Conservation (phyloP, 2,113 vertebrate genomes). For the Myanophis thanlyinensis region DNA sequence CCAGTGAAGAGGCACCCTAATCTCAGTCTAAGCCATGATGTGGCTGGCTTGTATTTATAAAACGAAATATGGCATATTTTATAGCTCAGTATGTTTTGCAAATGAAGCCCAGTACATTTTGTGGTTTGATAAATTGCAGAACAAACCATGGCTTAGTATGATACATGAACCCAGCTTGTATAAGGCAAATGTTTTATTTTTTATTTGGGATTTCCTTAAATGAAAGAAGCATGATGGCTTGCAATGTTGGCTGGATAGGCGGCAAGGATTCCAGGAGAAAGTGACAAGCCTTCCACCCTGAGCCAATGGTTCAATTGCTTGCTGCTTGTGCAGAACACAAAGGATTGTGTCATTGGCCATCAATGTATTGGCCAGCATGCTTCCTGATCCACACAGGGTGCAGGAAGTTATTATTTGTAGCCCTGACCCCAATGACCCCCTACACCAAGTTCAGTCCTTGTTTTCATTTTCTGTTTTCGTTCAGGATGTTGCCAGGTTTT, state of each 20-base stretch:
- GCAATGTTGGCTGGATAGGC: not conserved
- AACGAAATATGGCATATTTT: not conserved
- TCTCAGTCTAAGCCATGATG: not conserved
- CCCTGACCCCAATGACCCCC: constrained; percentile 11
- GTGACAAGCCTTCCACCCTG: not conserved
- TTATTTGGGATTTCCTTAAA: not conserved
- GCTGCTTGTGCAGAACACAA: not conserved
- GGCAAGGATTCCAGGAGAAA: not conserved
- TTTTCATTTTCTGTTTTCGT: constrained; percentile 23
- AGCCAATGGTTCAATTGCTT: not conserved
- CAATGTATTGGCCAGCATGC: not conserved
- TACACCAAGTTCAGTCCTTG: constrained; percentile 12
- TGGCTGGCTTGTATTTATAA: not conserved
- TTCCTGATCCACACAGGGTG: not conserved
- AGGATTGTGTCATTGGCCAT: constrained; percentile 11
- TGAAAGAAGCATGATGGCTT: not conserved
- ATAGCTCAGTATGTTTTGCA: not conserved
- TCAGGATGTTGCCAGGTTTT: constrained; percentile 18
- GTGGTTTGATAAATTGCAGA: not conserved
- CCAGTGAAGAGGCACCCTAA: not conserved
- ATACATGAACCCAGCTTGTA: not conserved
- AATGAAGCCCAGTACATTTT: not conserved
- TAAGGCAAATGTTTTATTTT: not conserved
- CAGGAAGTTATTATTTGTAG: constrained; percentile 31
- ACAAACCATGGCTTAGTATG: not conserved